Evolutionary conservation across 1,140 invertebrate genomes (phyloP), one percentile per base, ranked within the genome.

Genomic region (Thalassaphorura encarpata): DNA sequence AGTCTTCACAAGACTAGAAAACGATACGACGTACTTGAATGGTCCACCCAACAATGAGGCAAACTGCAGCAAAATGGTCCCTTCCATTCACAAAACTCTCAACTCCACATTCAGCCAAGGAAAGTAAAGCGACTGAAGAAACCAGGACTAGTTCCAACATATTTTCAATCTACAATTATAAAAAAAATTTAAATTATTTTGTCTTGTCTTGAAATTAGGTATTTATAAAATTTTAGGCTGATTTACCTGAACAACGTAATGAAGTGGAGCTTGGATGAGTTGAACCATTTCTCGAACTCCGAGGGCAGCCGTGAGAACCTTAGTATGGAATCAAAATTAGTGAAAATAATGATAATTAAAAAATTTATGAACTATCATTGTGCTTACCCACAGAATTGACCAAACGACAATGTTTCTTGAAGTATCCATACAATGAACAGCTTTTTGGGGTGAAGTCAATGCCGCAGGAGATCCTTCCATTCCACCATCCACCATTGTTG

Each of bases 31-130:
- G 11, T 57, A 63, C 63, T 52, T 66, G 61, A 27, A 66, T 61
- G 2, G 61, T 63, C 64, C 64, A 66, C 15, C 64, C 64, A 27
- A 66, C 58, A 41, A 66, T 66, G 21, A 66, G 53, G 50, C 64
- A 66, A 21, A 66, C 64, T 13, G 64, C 64, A 13, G 64, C 64
- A 51, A 66, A 66, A 53, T 66, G 64, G 51, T 66, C 64, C 19
- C 64, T 36, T 13, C 62, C 57, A 19, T 62, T 52, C 15, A 66
- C 62, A 52, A 66, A 66, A 48, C 57, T 58, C 29, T 57, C 43
- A 40, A 66, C 59, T 26, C 64, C 64, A 53, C 64, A 66, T 31
- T 66, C 64, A 1, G 64, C 64, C 2, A 66, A 36, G 1, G 59
- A 62, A 1, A 66, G 54, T 40, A 64, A 41, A 36, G 53, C 62